phyloP scores from a whole-genome alignment of 2,888 invertebrate genomes.

The Nemapogon koenigi region DNA sequence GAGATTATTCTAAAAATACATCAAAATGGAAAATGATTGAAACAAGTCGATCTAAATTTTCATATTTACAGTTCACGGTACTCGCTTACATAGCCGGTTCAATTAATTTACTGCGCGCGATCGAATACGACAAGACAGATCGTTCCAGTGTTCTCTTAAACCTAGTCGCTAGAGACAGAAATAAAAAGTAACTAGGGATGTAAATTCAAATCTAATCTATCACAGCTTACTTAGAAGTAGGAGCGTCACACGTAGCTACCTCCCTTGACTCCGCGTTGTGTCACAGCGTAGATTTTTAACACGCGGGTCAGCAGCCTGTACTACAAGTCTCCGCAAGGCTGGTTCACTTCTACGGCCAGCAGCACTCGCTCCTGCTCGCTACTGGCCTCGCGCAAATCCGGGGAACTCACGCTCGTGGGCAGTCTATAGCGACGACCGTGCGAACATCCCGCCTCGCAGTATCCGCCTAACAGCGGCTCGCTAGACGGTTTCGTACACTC shows the following conservation, averaged over 20 bases:
- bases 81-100: neutral
- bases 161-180: constrained; percentile 39
- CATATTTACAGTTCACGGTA: constrained; percentile 46
- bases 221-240: constrained; percentile 54
- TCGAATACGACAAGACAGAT: constrained; percentile 25
- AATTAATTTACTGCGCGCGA: constrained; percentile 24
- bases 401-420: constrained; percentile 48
- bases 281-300: constrained; percentile 52
- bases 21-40: constrained; percentile 55
- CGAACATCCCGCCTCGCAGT: constrained; percentile 11
- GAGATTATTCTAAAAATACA: constrained; percentile 53
- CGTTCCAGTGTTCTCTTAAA: constrained; percentile 32
- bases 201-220: constrained; percentile 55
- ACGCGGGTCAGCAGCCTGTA: constrained; percentile 57
- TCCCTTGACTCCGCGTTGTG: constrained; percentile 25
- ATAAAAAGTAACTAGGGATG: constrained; percentile 31
- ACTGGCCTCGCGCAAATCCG: constrained; percentile 34
- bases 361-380: constrained; percentile 37
- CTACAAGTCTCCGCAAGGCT: constrained; percentile 40
- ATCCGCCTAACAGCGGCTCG: constrained; percentile 44
- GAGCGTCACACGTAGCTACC: constrained; percentile 22
- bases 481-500: constrained; percentile 39
- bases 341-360: constrained; percentile 44
- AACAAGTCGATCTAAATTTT: constrained; percentile 29
- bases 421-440: constrained; percentile 18